These are phyloP conservation scores for Cryptosula pallasiana DNA, from an alignment of 2,888 invertebrate genomes.

Conservation along the genomic window DNA sequence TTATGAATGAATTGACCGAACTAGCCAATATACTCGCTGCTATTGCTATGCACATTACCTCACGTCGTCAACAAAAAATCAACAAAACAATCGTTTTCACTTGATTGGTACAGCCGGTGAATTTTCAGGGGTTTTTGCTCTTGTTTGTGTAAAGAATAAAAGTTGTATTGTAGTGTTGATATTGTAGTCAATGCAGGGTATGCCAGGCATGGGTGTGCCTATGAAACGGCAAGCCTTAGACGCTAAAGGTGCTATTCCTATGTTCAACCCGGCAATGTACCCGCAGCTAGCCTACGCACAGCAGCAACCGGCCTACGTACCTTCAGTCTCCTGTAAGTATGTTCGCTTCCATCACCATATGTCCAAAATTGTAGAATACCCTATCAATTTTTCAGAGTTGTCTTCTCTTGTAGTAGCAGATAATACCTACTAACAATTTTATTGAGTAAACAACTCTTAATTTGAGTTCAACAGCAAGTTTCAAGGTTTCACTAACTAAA, in stretches of 20 bases:
- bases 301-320: slow-evolving; percentile 23
- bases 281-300: slow-evolving; percentile 10
- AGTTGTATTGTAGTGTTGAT: too few species aligned
- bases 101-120: background rate
- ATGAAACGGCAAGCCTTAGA: slow-evolving; percentile 21
- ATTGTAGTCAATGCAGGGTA: slow-evolving; percentile 10
- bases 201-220: slow-evolving; percentile 22
- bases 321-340: slow-evolving; percentile 18
- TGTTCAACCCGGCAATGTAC: slow-evolving; percentile 23
- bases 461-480: too few species aligned
- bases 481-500: too few species aligned
- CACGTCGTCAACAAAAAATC: background rate
- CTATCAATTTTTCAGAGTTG: too few species aligned
- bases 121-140: too few species aligned
- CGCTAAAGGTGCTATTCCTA: slow-evolving; percentile 18
- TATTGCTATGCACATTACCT: background rate
- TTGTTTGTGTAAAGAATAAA: too few species aligned
- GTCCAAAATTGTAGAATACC: too few species aligned
- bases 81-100: background rate
- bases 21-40: background rate
- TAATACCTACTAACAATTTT: too few species aligned
- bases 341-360: background rate
- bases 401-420: too few species aligned
- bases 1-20: background rate
- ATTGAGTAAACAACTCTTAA: too few species aligned